Conservation (phyloP, 2,888 invertebrate genomes). For the Dryococelus australis region DNA sequence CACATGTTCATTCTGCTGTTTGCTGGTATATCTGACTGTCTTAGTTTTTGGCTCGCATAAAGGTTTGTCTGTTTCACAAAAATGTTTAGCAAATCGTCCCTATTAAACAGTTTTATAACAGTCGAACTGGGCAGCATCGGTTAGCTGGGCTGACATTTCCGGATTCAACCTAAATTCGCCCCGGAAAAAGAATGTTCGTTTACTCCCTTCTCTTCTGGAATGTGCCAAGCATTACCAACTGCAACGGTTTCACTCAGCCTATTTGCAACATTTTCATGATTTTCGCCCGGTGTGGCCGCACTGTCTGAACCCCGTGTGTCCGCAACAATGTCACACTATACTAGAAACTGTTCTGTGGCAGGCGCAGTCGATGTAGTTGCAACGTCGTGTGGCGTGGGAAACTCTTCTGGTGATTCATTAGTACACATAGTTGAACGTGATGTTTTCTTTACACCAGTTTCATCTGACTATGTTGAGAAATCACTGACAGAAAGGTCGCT, state of each 20-base stretch:
- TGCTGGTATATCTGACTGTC: not conserved
- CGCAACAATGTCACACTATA: not conserved
- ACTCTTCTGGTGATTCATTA: not conserved
- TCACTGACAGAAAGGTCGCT: no score
- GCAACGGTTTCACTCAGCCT: not conserved
- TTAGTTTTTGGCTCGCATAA: conserved; percentile 6
- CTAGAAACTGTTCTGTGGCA: not conserved
- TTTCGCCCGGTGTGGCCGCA: no score
- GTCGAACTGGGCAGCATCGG: not conserved
- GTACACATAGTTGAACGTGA: not conserved
- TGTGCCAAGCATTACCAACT: not conserved
- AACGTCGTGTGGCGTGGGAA: not conserved
- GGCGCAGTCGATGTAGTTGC: not conserved
- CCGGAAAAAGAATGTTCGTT: not conserved
- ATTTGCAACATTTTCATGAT: no score
- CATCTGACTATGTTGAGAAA: no score
- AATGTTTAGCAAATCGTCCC: not conserved
- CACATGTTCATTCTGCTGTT: no score
- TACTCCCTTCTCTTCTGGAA: not conserved
- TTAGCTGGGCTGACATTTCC: not conserved
- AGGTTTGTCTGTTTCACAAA: not conserved
- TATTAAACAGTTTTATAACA: not conserved
- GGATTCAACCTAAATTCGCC: not conserved
- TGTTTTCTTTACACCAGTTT: not conserved
- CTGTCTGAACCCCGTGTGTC: not conserved